Percentiles rank a stretch among this genome's conserved stretches.
Evolutionary conservation across 2,113 vertebrate genomes (phyloP).

Genomic region (Caloenas nicobarica): DNA sequence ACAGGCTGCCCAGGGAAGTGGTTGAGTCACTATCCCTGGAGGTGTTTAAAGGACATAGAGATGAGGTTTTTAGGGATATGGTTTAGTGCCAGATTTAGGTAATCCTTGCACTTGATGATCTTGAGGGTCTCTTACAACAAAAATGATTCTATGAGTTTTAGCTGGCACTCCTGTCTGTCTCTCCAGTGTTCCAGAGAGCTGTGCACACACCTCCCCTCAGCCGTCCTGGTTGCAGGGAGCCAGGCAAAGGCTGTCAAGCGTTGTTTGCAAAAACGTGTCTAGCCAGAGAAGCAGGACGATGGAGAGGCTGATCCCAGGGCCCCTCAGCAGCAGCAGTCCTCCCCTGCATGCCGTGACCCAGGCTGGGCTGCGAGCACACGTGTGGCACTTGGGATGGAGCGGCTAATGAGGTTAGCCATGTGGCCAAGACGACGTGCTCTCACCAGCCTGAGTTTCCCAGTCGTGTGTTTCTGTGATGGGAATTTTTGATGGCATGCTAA

Average conservation of each 20-base stretch:
- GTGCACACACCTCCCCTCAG: background rate
- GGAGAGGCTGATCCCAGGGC: background rate
- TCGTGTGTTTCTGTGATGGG: background rate
- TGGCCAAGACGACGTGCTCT: background rate
- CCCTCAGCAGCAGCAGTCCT: background rate
- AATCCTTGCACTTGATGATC: too few relatives aligned
- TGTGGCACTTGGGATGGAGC: fast-evolving
- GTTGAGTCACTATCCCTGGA: too few relatives aligned
- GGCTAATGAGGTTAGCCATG: fast-evolving
- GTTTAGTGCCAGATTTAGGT: too few relatives aligned
- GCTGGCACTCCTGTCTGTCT: background rate
- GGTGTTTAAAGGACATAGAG: too few relatives aligned
- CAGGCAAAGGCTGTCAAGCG: background rate
- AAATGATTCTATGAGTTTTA: background rate
- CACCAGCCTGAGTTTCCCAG: background rate
- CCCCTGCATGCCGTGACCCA: fast-evolving
- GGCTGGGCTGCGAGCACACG: fast-evolving
- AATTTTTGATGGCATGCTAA: background rate
- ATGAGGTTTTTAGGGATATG: too few relatives aligned
- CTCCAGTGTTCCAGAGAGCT: fast-evolving
- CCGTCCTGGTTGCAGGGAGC: fast-evolving
- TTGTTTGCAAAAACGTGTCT: background rate
- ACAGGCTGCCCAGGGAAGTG: too few relatives aligned
- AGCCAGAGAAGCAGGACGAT: background rate
- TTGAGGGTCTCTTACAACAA: too few relatives aligned